Conservation (phyloP, 2,888 invertebrate genomes). For the Esperia sulphurella region DNA sequence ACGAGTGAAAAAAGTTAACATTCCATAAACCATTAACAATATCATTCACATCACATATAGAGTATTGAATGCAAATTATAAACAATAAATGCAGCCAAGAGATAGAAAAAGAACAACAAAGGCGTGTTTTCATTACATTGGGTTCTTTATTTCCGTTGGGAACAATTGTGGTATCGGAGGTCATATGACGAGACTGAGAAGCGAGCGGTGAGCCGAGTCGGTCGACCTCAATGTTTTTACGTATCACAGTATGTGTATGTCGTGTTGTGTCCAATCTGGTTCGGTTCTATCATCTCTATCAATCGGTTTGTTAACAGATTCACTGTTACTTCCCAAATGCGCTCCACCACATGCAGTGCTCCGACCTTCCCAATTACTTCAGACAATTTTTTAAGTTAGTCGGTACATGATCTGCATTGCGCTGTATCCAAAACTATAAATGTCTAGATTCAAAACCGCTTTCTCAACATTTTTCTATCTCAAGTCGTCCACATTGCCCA, state of each 20-base stretch:
- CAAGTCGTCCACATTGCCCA: too few species aligned
- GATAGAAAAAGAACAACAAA: constrained; percentile 28
- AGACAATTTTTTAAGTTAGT: too few species aligned
- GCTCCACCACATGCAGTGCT: too few species aligned
- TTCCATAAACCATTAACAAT: background rate
- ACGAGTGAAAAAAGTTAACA: background rate
- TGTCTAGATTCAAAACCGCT: too few species aligned
- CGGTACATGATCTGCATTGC: too few species aligned
- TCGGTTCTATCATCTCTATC: too few species aligned
- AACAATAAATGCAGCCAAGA: constrained; percentile 23
- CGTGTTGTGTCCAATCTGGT: background rate
- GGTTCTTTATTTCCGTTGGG: constrained; percentile 17
- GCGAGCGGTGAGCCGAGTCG: constrained; percentile 21
- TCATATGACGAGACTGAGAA: constrained; percentile 27
- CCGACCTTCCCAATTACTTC: too few species aligned
- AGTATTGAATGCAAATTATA: constrained; percentile 34
- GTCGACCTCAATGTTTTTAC: constrained; percentile 23
- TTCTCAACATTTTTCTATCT: too few species aligned
- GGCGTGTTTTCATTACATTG: constrained; percentile 21
- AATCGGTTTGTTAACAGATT: too few species aligned
- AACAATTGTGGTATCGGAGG: constrained; percentile 25
- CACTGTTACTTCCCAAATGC: too few species aligned
- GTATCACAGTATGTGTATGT: constrained; percentile 10
- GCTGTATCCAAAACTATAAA: too few species aligned
- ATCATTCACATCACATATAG: background rate